phyloP scores from a whole-genome alignment of 1,140 invertebrate species.

The Linepithema humile region DNA sequence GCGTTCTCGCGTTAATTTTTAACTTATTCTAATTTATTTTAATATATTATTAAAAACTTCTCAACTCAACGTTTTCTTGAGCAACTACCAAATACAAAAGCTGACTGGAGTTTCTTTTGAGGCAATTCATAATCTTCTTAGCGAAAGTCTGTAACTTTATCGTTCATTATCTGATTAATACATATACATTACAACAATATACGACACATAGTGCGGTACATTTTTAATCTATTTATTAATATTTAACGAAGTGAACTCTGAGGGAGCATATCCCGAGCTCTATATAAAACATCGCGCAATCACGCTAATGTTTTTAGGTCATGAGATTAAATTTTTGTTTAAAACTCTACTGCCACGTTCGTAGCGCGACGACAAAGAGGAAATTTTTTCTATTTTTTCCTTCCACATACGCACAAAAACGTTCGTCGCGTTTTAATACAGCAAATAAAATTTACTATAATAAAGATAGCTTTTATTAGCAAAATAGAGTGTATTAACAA shows the following conservation, averaged over 20 bases:
- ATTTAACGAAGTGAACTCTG: slow-evolving; percentile 6
- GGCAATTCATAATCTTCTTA: not conserved
- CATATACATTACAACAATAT: not conserved
- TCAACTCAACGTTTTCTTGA: too few species aligned
- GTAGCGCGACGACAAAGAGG: not conserved
- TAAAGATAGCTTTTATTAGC: not conserved
- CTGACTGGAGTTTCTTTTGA: too few species aligned
- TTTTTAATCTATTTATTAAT: slow-evolving; percentile 29
- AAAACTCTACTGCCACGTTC: not conserved
- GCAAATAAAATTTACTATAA: not conserved
- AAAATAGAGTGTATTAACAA: too few species aligned
- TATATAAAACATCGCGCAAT: slow-evolving; percentile 8
- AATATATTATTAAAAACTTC: too few species aligned
- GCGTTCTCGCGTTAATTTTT: too few species aligned
- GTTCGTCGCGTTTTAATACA: not conserved
- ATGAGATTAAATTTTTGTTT: slow-evolving; percentile 37
- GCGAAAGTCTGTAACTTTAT: not conserved
- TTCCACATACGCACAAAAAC: not conserved
- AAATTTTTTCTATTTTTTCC: not conserved
- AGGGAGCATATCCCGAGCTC: not conserved
- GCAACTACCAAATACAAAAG: too few species aligned
- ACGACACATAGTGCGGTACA: not conserved
- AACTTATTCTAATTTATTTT: too few species aligned
- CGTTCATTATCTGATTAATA: slow-evolving; percentile 1
- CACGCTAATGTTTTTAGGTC: slow-evolving; percentile 34